A percentile compares a stretch with the other conserved stretches of the same genome.
Conservation (phyloP, 2,113 vertebrate genomes). For the Elephantulus edwardii region DNA sequence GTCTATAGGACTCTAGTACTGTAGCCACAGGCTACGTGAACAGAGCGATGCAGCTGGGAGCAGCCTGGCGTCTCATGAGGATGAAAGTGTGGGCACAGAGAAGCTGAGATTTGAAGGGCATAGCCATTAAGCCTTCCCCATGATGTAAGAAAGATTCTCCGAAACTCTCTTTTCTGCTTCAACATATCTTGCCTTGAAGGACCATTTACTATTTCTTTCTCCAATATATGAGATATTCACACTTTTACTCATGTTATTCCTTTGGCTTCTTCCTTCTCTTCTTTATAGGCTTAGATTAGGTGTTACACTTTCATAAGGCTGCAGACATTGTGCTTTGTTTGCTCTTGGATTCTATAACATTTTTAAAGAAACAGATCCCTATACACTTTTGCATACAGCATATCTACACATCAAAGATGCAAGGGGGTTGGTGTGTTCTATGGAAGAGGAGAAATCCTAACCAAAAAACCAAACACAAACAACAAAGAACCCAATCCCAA, state of each 20-base stretch:
- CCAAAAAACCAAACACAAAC: no score
- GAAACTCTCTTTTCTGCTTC: not conserved
- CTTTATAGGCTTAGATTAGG: not conserved
- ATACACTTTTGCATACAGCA: no score
- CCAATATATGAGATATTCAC: not conserved
- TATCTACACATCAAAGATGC: no score
- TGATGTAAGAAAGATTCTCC: not conserved
- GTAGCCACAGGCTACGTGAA: not conserved
- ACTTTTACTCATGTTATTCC: not conserved
- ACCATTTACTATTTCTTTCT: not conserved
- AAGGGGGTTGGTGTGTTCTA: no score
- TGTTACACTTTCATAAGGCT: conserved; percentile 6
- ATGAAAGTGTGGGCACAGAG: not conserved
- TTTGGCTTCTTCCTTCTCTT: not conserved
- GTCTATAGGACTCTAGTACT: not conserved
- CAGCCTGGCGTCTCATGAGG: not conserved
- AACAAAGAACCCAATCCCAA: no score
- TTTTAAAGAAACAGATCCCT: not conserved
- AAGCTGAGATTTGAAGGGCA: not conserved
- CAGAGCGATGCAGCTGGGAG: not conserved
- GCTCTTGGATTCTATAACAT: not conserved
- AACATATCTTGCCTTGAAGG: not conserved
- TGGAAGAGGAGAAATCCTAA: no score
- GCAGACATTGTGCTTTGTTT: conserved; percentile 26
- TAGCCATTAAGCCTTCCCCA: not conserved